These are phyloP conservation scores for Platyscapa corneri DNA, from an alignment of 1,140 invertebrate genomes.

Conservation along the genomic window DNA sequence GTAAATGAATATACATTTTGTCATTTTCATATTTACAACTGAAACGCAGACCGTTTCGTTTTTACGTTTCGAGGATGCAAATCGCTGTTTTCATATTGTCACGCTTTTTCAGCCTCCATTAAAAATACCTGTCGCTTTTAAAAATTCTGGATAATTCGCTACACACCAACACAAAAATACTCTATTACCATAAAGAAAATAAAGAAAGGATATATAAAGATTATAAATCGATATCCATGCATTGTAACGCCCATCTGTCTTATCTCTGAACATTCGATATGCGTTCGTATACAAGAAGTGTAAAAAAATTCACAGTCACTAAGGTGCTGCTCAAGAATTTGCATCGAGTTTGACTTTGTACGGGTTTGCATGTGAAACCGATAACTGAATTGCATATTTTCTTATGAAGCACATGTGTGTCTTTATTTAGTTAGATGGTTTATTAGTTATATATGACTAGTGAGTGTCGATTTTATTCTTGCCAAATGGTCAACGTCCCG, in stretches of 20 bases:
- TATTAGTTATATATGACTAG: not conserved
- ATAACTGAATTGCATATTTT: constrained; percentile 3
- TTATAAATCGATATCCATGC: constrained; percentile 22
- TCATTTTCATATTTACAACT: constrained; percentile 44
- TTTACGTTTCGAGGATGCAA: constrained; percentile 19
- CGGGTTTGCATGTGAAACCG: not conserved
- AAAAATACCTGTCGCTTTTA: constrained; percentile 17
- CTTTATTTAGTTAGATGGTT: no score
- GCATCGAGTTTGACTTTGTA: not conserved
- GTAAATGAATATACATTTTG: constrained; percentile 46
- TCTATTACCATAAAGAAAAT: not conserved
- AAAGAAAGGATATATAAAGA: not conserved
- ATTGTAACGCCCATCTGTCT: constrained; percentile 23
- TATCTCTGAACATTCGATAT: constrained; percentile 5
- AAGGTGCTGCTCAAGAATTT: constrained; percentile 10
- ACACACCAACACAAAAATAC: not conserved
- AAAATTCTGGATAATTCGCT: constrained; percentile 27
- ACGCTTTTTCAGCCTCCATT: not conserved
- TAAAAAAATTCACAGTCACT: not conserved
- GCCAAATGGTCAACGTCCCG: not conserved
- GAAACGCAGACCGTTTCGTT: constrained; percentile 5
- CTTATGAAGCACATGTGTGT: not conserved
- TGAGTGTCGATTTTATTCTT: not conserved
- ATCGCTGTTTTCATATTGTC: constrained; percentile 28
- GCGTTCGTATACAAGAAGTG: not conserved